A percentile compares a stretch with the other conserved stretches of the same genome.
phyloP scores from a whole-genome alignment of 2,113 vertebrate genomes.

The Morone saxatilis region DNA sequence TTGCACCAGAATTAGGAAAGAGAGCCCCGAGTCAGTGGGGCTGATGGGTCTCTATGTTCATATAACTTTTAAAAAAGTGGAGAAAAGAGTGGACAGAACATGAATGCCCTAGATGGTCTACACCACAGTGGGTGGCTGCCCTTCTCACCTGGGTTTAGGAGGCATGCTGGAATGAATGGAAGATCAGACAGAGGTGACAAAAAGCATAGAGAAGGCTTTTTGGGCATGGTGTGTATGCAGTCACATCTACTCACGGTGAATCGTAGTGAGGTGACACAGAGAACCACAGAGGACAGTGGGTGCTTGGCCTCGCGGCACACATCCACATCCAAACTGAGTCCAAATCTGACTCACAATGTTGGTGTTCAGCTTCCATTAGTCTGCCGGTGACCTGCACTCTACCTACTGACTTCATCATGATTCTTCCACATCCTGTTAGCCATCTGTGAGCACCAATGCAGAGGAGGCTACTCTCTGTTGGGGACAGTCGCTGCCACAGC shows the following conservation, averaged over 20 bases:
- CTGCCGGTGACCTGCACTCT: slow-evolving; percentile 36
- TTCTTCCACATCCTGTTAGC: slow-evolving; percentile 41
- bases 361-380: slow-evolving; percentile 58
- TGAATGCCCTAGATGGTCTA: slow-evolving; percentile 20
- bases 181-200: slow-evolving; percentile 49
- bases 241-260: slow-evolving; percentile 52
- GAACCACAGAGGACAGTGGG: slow-evolving; percentile 47
- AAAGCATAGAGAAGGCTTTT: slow-evolving; percentile 50
- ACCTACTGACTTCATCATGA: slow-evolving; percentile 44
- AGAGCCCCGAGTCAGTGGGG: neutral
- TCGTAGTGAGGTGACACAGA: slow-evolving; percentile 47
- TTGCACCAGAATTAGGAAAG: slow-evolving; percentile 3
- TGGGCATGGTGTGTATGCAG: slow-evolving; percentile 28
- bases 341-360: slow-evolving; percentile 54
- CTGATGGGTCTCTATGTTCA: slow-evolving; percentile 1
- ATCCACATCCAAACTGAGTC: slow-evolving; percentile 39
- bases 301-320: slow-evolving; percentile 38
- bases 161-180: slow-evolving; percentile 6
- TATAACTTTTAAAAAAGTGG: slow-evolving; percentile 5
- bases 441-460: slow-evolving; percentile 33
- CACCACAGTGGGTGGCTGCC: slow-evolving; percentile 12
- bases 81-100: slow-evolving; percentile 6
- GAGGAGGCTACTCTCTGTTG: slow-evolving; percentile 14
- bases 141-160: slow-evolving; percentile 41
- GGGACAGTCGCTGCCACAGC: slow-evolving; percentile 37